These are phyloP conservation scores for Zaprionus davidi DNA, from an alignment of 1,140 invertebrate genomes.

Conservation along the genomic window DNA sequence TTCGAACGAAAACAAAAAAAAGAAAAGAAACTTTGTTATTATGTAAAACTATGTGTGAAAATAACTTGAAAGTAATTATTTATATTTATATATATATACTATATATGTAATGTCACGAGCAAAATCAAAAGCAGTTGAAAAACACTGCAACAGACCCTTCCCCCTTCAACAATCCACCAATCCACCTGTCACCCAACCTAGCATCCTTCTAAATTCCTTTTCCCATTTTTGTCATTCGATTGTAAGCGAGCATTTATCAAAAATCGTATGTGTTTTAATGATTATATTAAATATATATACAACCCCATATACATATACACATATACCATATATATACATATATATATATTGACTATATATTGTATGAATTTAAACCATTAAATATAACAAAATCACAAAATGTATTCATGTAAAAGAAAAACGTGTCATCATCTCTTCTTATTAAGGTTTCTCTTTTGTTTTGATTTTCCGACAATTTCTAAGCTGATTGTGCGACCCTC, in stretches of 20 bases:
- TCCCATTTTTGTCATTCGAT: slow-evolving; percentile 66
- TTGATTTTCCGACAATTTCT: slow-evolving; percentile 47
- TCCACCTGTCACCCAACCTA: neutral
- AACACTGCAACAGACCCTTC: slow-evolving; percentile 18
- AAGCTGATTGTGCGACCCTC: slow-evolving; percentile 67
- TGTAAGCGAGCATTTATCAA: slow-evolving; percentile 83
- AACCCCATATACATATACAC: slow-evolving; percentile 73
- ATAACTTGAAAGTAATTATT: slow-evolving; percentile 52
- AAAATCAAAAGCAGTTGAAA: slow-evolving; percentile 65
- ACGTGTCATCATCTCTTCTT: slow-evolving; percentile 68
- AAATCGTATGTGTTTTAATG: slow-evolving; percentile 83
- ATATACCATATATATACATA: slow-evolving; percentile 73
- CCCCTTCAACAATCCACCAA: neutral
- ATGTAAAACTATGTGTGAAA: slow-evolving; percentile 73
- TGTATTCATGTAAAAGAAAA: slow-evolving; percentile 28
- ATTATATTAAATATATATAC: slow-evolving; percentile 82
- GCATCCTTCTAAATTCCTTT: neutral
- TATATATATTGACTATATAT: slow-evolving; percentile 72
- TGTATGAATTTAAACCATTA: slow-evolving; percentile 66
- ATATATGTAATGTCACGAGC: slow-evolving; percentile 57
- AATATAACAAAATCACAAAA: slow-evolving; percentile 58
- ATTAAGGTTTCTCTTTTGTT: slow-evolving; percentile 32
- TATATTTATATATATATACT: slow-evolving; percentile 50
- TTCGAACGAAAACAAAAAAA: slow-evolving; percentile 42
- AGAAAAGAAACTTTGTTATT: slow-evolving; percentile 45